Evolutionary conservation across 2,113 vertebrate genomes (phyloP), one percentile per base, ranked within the genome.

Genomic region (Tricholaema leucomelas): DNA sequence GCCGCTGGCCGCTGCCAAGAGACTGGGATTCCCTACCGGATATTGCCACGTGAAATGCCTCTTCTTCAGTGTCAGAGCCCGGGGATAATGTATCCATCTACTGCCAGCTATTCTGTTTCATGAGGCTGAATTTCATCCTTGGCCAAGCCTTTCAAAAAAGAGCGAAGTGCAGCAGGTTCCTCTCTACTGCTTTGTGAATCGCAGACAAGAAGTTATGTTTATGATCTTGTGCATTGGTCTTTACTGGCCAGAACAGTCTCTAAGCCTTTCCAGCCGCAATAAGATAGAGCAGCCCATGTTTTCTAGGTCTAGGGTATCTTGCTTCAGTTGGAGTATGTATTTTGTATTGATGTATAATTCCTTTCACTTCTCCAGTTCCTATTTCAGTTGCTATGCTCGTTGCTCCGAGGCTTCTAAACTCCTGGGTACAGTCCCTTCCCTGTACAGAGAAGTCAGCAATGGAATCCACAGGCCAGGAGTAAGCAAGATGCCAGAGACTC

Each of bases 61-160:
- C 1, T 9, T 48, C 63, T 27, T 36, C 2, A 2, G 6, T 6
- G 28, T 33, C 61, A 15, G 38, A 69, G 24, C 33, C 36, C 17
- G 5, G 8, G n/a, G 24, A 58, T 13, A 50, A 48, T 0, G 59
- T 12, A 40, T 18, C 35, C 18, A 6, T 28, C 31, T 1, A 3
- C 44, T 69, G 74, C 27, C 61, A 14, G 30, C 61, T 30, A 1
- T 35, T 67, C 48, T 24, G 35, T n/a, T 52, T 28, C 3, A 0
- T 0, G 1, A 21, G 31, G 13, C 8, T 55, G 40, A 17, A 61
- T 0, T 2, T 14, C 6, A 10, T 35, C 33, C 12, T 27, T 0
- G 2, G 30, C 18, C 19, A 9, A 9, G 30, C 12, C 58, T 64
- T 48, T 25, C 3, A 7, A 31, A 48, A 20, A 36, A 35, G 5